A percentile compares a stretch with the other conserved stretches of the same genome.
These are phyloP conservation scores for Drosophila murphyi DNA, from an alignment of 1,140 invertebrate species.

Conservation along the genomic window DNA sequence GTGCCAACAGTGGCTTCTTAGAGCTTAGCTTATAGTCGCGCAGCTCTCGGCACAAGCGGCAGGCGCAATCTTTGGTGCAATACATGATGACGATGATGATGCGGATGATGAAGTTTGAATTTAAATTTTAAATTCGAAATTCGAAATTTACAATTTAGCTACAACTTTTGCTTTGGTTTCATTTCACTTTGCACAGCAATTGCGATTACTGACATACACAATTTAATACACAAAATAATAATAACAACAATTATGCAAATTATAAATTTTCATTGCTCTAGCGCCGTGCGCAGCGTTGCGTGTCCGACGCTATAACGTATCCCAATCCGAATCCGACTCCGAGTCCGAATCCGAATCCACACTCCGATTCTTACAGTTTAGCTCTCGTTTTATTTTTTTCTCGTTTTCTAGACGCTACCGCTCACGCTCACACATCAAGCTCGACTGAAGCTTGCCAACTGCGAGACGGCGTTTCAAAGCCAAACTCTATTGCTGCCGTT, in stretches of 20 bases:
- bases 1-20: slow-evolving; percentile 60
- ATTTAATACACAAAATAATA: slow-evolving; percentile 63
- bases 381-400: slow-evolving; percentile 1
- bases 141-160: slow-evolving; percentile 1
- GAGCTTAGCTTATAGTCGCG: slow-evolving; percentile 69
- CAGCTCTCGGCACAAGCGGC: slow-evolving; percentile 85
- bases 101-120: slow-evolving; percentile 14
- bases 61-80: slow-evolving; percentile 85
- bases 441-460: slow-evolving; percentile 61
- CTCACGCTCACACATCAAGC: slow-evolving; percentile 54
- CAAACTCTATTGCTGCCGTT: slow-evolving; percentile 30
- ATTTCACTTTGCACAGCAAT: slow-evolving; percentile 55
- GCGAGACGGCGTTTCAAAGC: slow-evolving; percentile 55
- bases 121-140: slow-evolving; percentile 11
- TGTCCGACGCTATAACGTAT: slow-evolving; percentile 35
- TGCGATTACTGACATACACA: slow-evolving; percentile 54
- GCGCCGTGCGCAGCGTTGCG: slow-evolving; percentile 63
- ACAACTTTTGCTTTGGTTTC: slow-evolving; percentile 57
- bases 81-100: slow-evolving; percentile 70
- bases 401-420: slow-evolving; percentile 32
- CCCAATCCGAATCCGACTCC: slow-evolving; percentile 22
- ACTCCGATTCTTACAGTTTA: slow-evolving; percentile 7
- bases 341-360: slow-evolving; percentile 16
- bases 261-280: slow-evolving; percentile 72
- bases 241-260: slow-evolving; percentile 79